phyloP scores from a whole-genome alignment of 2,797 vertebrate species.

The Siniperca scherzeri region DNA sequence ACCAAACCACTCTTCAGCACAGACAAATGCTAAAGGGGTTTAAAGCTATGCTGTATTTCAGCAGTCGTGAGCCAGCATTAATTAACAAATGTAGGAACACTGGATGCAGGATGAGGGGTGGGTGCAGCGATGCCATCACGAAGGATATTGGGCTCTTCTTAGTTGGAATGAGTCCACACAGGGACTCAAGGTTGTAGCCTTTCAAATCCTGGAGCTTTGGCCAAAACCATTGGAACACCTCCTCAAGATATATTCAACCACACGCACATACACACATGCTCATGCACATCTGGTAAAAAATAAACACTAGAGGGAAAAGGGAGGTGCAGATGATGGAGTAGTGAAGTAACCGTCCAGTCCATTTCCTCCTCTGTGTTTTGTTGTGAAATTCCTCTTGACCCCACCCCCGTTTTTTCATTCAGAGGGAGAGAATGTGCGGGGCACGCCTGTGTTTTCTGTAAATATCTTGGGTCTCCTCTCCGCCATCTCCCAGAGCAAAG shows the following conservation, averaged over 20 bases:
- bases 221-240: conserved; percentile 8
- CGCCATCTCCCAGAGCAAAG: conserved; percentile 25
- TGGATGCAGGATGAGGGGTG: background rate
- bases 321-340: conserved; percentile 69
- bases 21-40: background rate
- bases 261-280: conserved; percentile 14
- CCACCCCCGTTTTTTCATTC: conserved; percentile 46
- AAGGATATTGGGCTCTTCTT: conserved; percentile 11
- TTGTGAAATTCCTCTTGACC: conserved; percentile 43
- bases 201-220: conserved; percentile 16
- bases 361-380: conserved; percentile 57
- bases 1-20: background rate
- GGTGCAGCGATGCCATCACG: conserved; percentile 1
- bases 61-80: background rate
- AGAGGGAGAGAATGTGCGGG: conserved; percentile 39
- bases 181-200: background rate
- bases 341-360: conserved; percentile 48
- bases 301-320: conserved; percentile 61
- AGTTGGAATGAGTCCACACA: background rate
- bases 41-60: background rate
- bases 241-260: background rate
- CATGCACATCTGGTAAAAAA: conserved; percentile 46
- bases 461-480: conserved; percentile 51
- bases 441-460: conserved; percentile 68
- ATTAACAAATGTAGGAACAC: background rate